Conservation (phyloP, 2,797 vertebrate species). For the Neostethus bicornis region DNA sequence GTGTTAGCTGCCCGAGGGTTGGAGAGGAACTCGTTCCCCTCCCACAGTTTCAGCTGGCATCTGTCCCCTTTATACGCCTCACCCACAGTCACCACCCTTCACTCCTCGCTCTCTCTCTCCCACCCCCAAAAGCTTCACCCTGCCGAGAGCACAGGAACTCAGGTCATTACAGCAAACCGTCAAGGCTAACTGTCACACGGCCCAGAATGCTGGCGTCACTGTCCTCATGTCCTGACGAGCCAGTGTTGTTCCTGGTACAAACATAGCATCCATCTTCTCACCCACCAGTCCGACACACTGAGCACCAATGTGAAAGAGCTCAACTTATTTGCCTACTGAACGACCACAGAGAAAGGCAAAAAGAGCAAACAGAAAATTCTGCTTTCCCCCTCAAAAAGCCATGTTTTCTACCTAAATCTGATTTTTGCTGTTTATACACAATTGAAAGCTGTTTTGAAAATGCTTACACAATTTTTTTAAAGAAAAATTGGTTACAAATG, state of each 20-base stretch:
- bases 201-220: constrained; percentile 61
- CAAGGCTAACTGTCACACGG: constrained; percentile 70
- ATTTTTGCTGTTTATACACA: neutral
- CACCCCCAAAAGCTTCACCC: constrained; percentile 56
- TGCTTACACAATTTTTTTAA: neutral
- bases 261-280: constrained; percentile 70
- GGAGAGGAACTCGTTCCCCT: constrained; percentile 74
- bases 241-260: constrained; percentile 61
- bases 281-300: constrained; percentile 41
- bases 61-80: constrained; percentile 64
- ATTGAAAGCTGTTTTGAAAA: neutral
- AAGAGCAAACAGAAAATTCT: constrained; percentile 3
- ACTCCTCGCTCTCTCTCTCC: constrained; percentile 21
- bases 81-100: constrained; percentile 58
- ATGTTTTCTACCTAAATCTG: neutral
- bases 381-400: neutral
- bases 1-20: constrained; percentile 72
- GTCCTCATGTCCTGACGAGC: constrained; percentile 59
- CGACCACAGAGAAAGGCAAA: constrained; percentile 9
- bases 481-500: no score
- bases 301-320: constrained; percentile 41
- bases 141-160: constrained; percentile 69
- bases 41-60: constrained; percentile 77
- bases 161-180: constrained; percentile 81
- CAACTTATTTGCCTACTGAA: constrained; percentile 50